Evolutionary conservation across 2,888 invertebrate genomes (phyloP).

Genomic region (Psylliodes chrysocephalus): DNA sequence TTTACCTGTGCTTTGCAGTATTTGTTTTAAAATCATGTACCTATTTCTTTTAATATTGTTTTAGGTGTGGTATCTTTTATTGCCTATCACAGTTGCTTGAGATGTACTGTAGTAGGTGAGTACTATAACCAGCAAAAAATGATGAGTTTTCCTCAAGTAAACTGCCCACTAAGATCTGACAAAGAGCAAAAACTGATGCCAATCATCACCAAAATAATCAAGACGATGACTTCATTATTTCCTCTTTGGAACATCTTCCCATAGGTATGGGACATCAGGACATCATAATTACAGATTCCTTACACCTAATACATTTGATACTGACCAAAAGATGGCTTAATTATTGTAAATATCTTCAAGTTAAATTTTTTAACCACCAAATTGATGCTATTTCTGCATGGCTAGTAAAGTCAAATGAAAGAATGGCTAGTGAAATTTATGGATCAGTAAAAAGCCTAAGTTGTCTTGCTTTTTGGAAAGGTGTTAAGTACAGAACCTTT

Average conservation of each 20-base stretch:
- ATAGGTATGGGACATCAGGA: slow-evolving; percentile 14
- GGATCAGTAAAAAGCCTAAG: slow-evolving; percentile 17
- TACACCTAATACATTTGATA: slow-evolving; percentile 11
- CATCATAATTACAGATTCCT: no score
- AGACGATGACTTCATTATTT: slow-evolving; percentile 2
- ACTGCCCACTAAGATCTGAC: slow-evolving; percentile 16
- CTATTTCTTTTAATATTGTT: slow-evolving; percentile 2
- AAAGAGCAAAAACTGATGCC: slow-evolving; percentile 14
- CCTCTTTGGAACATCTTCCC: no score
- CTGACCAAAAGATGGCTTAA: slow-evolving; percentile 14
- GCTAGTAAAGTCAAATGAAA: slow-evolving; percentile 13
- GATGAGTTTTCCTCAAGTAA: slow-evolving; percentile 16
- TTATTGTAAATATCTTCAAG: slow-evolving; percentile 17
- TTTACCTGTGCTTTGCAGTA: no score
- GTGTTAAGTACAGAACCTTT: slow-evolving; percentile 35
- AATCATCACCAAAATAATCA: slow-evolving; percentile 18
- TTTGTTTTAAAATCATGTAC: no score
- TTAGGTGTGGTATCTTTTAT: slow-evolving; percentile 13
- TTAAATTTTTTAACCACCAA: no score
- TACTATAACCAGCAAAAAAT: slow-evolving; percentile 16
- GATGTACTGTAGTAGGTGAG: slow-evolving; percentile 18
- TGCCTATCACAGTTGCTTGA: slow-evolving; percentile 20
- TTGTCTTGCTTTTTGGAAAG: slow-evolving; percentile 17
- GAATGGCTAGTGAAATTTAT: slow-evolving; percentile 26
- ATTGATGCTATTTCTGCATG: slow-evolving; percentile 10